Conservation (phyloP, 2,888 invertebrate species). For the Hymenopus coronatus region DNA sequence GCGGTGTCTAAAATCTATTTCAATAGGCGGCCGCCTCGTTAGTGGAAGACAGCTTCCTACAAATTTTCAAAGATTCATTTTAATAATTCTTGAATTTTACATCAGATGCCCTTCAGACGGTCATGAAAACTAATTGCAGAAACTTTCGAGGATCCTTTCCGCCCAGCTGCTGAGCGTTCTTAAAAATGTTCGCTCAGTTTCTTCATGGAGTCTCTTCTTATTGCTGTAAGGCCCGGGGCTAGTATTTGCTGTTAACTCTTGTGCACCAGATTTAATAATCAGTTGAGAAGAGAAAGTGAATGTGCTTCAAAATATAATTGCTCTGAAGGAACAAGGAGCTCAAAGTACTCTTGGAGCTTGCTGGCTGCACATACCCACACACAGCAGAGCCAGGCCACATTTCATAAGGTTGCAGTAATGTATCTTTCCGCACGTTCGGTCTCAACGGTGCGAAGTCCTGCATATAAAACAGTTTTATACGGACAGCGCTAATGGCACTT, state of each 20-base stretch:
- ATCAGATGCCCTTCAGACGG: too few relatives aligned
- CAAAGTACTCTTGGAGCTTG: neutral
- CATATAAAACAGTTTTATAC: neutral
- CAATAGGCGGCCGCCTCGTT: too few relatives aligned
- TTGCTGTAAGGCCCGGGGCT: neutral
- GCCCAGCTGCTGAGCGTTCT: neutral
- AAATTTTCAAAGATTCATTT: too few relatives aligned
- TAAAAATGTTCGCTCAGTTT: neutral
- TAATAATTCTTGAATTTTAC: too few relatives aligned
- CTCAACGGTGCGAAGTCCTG: neutral
- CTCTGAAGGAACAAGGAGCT: neutral
- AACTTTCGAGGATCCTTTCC: neutral
- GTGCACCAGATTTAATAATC: neutral
- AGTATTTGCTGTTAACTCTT: neutral
- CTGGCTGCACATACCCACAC: neutral
- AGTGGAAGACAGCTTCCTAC: too few relatives aligned
- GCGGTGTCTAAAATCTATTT: too few relatives aligned
- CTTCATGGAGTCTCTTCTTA: neutral
- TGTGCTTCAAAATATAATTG: neutral
- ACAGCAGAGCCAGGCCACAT: too few relatives aligned
- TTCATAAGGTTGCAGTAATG: neutral
- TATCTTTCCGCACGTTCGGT: neutral
- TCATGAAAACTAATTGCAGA: neutral
- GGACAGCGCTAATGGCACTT: neutral
- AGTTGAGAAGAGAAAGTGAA: neutral